phyloP scores from a whole-genome alignment of 1,140 invertebrate genomes.

The Achatina immaculata region DNA sequence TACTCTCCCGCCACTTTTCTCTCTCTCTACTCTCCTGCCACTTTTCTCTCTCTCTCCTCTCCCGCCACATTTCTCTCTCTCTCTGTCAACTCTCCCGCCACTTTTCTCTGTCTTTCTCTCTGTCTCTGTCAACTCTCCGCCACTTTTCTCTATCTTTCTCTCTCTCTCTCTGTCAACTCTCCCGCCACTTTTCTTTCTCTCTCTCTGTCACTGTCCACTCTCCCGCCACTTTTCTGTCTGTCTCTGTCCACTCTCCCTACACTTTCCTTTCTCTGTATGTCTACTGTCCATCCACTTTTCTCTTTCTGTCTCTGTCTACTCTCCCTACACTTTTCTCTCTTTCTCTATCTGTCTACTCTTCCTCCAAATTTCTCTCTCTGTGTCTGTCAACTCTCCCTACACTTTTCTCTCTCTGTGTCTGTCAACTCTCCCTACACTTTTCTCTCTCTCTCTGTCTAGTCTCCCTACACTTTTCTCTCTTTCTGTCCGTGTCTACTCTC shows the following conservation, averaged over 20 bases:
- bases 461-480: neutral
- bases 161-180: too few relatives aligned
- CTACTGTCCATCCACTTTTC: neutral
- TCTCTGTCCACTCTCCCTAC: neutral
- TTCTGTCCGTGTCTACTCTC: neutral
- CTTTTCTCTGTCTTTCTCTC: too few relatives aligned
- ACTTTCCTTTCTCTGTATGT: neutral
- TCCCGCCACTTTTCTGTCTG: neutral
- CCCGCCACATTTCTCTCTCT: too few relatives aligned
- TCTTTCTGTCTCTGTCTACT: slow-evolving; percentile 12
- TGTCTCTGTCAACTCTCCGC: too few relatives aligned
- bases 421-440: neutral
- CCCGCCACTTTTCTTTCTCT: too few relatives aligned
- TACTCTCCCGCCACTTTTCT: too few relatives aligned
- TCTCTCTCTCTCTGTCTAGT: neutral
- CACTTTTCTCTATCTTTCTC: too few relatives aligned
- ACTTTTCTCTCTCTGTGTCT: neutral
- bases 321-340: neutral
- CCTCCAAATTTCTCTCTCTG: neutral
- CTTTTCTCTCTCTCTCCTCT: too few relatives aligned
- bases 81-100: too few relatives aligned
- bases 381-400: neutral
- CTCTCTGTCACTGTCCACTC: too few relatives aligned
- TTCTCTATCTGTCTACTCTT: slow-evolving; percentile 6
- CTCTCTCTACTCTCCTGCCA: too few relatives aligned